A percentile compares a stretch with the other conserved stretches of the same genome.
Conservation (phyloP, 1,140 invertebrate species). For the Drosophila bipectinata region DNA sequence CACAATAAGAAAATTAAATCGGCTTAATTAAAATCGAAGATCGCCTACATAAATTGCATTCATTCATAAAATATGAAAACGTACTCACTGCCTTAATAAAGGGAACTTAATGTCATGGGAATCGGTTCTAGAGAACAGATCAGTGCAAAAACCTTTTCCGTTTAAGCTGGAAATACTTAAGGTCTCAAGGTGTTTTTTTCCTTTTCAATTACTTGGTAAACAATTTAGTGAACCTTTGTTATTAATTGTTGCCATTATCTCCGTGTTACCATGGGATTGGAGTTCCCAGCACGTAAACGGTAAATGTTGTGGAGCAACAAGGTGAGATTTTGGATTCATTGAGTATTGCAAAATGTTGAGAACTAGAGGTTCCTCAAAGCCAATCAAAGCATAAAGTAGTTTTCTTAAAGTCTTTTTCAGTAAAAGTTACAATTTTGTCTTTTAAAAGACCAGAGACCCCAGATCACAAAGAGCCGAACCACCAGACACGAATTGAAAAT, state of each 20-base stretch:
- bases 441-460: too few relatives aligned
- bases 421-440: too few relatives aligned
- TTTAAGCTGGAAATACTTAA: conserved; percentile 2
- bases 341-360: not conserved
- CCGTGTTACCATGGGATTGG: not conserved
- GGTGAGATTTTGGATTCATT: conserved; percentile 18
- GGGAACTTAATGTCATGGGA: conserved; percentile 30
- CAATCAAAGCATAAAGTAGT: too few relatives aligned
- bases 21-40: conserved; percentile 22
- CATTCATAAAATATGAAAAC: conserved; percentile 44
- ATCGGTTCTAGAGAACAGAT: conserved; percentile 17
- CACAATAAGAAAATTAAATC: conserved; percentile 24
- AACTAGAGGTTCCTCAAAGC: too few relatives aligned
- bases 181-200: conserved; percentile 2
- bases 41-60: conserved; percentile 37
- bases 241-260: conserved; percentile 29
- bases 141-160: conserved; percentile 17
- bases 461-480: conserved; percentile 4
- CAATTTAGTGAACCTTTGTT: conserved; percentile 32
- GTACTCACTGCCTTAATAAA: conserved; percentile 2
- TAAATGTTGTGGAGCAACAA: conserved; percentile 32
- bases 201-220: conserved; percentile 35
- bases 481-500: conserved; percentile 31
- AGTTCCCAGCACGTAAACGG: conserved; percentile 25
- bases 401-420: too few relatives aligned